These are phyloP conservation scores for Pristionchus fissidentatus DNA, from an alignment of 2,888 invertebrate species.

Conservation along the genomic window DNA sequence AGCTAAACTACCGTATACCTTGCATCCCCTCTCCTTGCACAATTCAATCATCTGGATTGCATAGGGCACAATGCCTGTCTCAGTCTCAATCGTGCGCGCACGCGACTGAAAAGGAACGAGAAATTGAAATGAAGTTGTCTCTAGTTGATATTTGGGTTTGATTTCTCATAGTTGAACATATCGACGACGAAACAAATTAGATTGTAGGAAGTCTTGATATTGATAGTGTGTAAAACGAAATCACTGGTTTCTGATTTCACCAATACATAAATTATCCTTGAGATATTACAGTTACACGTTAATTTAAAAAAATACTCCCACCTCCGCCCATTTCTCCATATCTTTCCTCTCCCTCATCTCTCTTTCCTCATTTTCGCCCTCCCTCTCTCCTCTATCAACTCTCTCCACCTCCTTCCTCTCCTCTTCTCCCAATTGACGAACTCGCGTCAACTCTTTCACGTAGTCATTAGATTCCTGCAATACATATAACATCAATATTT, in stretches of 20 bases:
- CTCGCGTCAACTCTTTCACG: not conserved
- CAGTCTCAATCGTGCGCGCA: constrained; percentile 56
- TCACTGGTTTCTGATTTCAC: no score
- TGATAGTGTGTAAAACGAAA: no score
- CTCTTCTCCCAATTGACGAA: constrained; percentile 14
- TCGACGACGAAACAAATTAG: no score
- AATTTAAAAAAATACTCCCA: not conserved
- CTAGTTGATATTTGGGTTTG: no score
- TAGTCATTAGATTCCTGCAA: constrained; percentile 35
- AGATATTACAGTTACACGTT: no score
- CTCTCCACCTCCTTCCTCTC: constrained; percentile 29
- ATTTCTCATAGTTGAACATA: no score
- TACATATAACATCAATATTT: no score
- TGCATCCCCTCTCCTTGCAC: constrained; percentile 54
- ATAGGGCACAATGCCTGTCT: constrained; percentile 58
- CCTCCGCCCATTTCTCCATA: constrained; percentile 46
- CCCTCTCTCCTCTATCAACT: constrained; percentile 6
- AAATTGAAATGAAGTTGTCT: not conserved
- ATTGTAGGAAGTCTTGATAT: no score
- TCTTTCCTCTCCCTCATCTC: not conserved
- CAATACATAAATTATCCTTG: no score
- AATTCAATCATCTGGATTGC: constrained; percentile 55
- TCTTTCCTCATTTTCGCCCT: not conserved
- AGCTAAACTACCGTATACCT: constrained; percentile 39
- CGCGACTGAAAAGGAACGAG: constrained; percentile 50